phyloP scores from a whole-genome alignment of 2,113 vertebrate genomes.

The Phylloscopus trochilus region DNA sequence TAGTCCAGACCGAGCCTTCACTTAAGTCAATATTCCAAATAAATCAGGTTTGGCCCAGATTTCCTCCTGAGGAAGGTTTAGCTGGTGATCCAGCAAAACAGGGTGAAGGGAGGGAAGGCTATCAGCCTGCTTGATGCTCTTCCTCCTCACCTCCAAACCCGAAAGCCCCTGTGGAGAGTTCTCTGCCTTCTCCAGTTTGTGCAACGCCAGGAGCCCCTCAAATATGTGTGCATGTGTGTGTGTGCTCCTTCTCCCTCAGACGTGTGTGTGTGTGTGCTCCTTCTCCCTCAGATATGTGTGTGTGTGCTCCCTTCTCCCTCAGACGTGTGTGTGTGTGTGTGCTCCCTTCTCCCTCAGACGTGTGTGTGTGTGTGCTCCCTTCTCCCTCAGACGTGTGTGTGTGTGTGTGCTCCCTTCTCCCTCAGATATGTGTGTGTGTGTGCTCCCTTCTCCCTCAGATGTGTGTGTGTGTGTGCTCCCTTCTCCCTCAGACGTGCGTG shows the following conservation, averaged over 20 bases:
- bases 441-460: not conserved
- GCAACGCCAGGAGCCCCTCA: not conserved
- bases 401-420: not conserved
- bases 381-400: too few relatives aligned
- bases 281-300: not conserved
- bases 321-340: too few relatives aligned
- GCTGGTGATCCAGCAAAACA: rapidly evolving
- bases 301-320: too few relatives aligned
- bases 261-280: not conserved
- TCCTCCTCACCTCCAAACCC: not conserved
- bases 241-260: not conserved
- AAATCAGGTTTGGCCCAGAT: not conserved
- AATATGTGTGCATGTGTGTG: not conserved
- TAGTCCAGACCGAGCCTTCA: not conserved
- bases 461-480: not conserved
- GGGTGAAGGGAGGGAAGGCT: not conserved
- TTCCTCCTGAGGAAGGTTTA: not conserved
- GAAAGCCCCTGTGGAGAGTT: not conserved
- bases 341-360: not conserved
- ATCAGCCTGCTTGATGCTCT: rapidly evolving
- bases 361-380: not conserved
- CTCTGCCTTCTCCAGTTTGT: not conserved
- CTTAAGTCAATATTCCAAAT: not conserved
- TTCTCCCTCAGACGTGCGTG: too few relatives aligned
- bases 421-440: too few relatives aligned